Evolutionary conservation across 2,888 invertebrate genomes (phyloP), one percentile per base, ranked within the genome.

Genomic region (Dryocosmus kuriphilus): DNA sequence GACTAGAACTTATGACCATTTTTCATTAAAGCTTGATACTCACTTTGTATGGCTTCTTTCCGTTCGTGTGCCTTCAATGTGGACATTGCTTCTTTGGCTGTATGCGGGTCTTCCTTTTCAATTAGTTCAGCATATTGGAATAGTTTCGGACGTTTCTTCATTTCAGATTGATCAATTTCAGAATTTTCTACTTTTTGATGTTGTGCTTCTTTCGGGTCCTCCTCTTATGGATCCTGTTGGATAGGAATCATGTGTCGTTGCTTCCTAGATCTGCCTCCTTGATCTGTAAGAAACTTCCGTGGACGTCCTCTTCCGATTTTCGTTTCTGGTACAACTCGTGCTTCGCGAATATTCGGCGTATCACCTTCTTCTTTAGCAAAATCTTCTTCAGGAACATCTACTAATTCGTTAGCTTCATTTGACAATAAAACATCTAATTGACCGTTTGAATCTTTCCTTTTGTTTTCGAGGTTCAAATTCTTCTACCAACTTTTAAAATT

Each of bases 1-100:
- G 5, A 86, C 81, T 2, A 88, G 38, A 30, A 41, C 57, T 84
- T 85, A 86, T 1, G 84, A 8, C 85, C 77, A 51, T 86, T 86
- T 62, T 82, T 77, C 19, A 83, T 30, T 2, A 85, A 63, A 1
- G 80, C 77, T 19, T 81, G 76, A 0, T 84, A 61, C 77, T 85
- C 82, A 1, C 38, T 35, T 5, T 65, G 63, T 62, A 85, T 86
- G 2, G 85, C 84, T 16, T 79, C 74, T 30, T 60, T 65, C 84
- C 84, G 83, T 61, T 81, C 79, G 16, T 74, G 60, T 19, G 79
- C 79, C 3, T 84, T 74, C 1, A 60, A 27, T 35, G 75, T 41
- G 0, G 38, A 51, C 51, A 80, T 14, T 30, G 81, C 78, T 38
- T 77, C 74, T 14, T 60, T 74, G 7, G 57, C 55, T 19, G 32